Base-by-base conservation (phyloP, 2,888 invertebrate species). In the Yponomeuta malinellus region DNA sequence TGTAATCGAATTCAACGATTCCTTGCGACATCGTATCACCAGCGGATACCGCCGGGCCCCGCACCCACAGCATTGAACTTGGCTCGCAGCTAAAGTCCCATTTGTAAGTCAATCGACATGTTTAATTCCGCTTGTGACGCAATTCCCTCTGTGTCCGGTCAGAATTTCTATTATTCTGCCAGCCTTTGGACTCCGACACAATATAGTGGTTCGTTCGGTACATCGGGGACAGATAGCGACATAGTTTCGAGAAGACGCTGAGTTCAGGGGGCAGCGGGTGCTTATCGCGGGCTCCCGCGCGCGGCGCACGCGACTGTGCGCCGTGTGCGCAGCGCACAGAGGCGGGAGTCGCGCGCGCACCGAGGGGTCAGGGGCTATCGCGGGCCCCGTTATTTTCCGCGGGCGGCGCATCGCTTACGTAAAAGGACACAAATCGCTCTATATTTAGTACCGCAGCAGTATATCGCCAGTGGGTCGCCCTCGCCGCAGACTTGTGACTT, bases 221-320 rank as follows among this genome's bases (percentile, higher is more conserved):
- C n/a, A 33, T 6, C 10, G 33, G 65, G 65, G 15, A 59, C 52
- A 10, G 65, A 31, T 64, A 64, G 31, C 31, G 64, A 64, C 52
- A 33, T 33, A 65, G 65, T 65, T 65, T 65, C 65, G 33, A 29
- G 65, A 65, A 65, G 65, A 65, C 33, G 31, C 10, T 65, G 74
- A 85, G 76, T 59, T 82, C 85, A 82, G 76, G 76, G 81, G 79
- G 78, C 84, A 78, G 43, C 63, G 70, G 78, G 43, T 59, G 70
- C 76, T 83, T 85, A 86, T 86, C 86, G 72, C 48, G 71, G 59
- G 68, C 68, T 70, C 23, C 23, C 63, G 70, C 71, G 52, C 37
- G 12, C 31, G 33, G 29, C 31, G 65, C 65, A 65, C 31, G 65
- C 65, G 65, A 65, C 12, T 33, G 12, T 33, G 10, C 12, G 29